Base-by-base conservation (phyloP, 2,113 vertebrate genomes). In the Mormyrus iriodes region DNA sequence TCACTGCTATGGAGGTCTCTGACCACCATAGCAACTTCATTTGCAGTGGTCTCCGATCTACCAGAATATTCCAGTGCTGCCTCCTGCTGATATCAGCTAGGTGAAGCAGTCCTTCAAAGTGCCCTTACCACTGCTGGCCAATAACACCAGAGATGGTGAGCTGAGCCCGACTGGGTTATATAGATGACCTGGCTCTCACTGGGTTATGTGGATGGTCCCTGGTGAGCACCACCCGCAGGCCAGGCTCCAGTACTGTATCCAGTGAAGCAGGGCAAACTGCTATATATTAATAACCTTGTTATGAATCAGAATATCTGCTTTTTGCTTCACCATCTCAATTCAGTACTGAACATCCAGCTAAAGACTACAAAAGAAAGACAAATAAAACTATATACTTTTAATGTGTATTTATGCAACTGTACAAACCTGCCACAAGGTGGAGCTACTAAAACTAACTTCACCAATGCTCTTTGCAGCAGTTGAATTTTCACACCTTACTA, bases 391-490 rank as follows among this genome's bases (percentile, higher is more conserved):
- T 44, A 27, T n/a, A 7, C 27, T n/a, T 84, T 44, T 44, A 46
- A 48, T 8, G 8, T 44, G 44, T 5, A 42, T 84, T 84, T 84
- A 6, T 84, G 44, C 21, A 13, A 35, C 44, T 24, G 13, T 8
- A 39, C 1, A 85, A 85, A 87, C 31, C 46, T 86, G 27, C 88
- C 88, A 88, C 88, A 88, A 82, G 88, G 69, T 79, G 88, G 88
- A 53, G 88, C 69, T 51, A 42, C 49, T 82, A 8, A 61, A 17
- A 58, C 53, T 51, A 31, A 27, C 24, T 82, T 53, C 8, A 21
- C 49, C 10, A 46, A 24, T 46, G 52, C 15, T 6, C 13, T 48
- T 13, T 42, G 21, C 49, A 24, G 86, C 86, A 24, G 39, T 19
- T 35, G 39, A 35, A 46, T 61, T 19, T 58, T 42, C 8, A 52